Conservation (phyloP, 2,797 vertebrate genomes). For the Aeoliscus strigatus region DNA sequence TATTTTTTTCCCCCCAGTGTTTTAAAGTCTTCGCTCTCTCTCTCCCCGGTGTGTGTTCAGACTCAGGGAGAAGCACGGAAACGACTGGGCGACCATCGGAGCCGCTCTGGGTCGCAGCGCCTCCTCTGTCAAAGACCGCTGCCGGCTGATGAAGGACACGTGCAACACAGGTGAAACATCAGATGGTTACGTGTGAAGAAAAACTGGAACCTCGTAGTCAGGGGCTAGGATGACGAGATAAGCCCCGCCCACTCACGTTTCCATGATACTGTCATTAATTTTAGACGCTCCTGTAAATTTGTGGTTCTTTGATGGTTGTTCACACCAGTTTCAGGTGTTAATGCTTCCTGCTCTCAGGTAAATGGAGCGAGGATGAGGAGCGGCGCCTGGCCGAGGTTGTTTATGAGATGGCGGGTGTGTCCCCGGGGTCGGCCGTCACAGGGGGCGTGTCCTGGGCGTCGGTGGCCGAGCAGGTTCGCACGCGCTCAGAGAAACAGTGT, state of each 20-base stretch:
- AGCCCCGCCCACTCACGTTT: too few relatives aligned
- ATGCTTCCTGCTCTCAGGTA: conserved; percentile 76
- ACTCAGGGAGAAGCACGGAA: conserved; percentile 89
- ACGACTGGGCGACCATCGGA: conserved; percentile 98
- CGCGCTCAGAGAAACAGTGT: conserved; percentile 97
- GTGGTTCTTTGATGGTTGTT: too few relatives aligned
- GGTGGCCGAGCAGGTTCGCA: conserved; percentile 90
- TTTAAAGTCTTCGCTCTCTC: too few relatives aligned
- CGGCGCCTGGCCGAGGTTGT: conserved; percentile 90
- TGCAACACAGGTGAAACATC: conserved; percentile 91
- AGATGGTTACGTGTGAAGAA: too few relatives aligned
- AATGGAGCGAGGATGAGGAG: conserved; percentile 98
- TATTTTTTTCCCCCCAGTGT: too few relatives aligned
- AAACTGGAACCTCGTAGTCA: too few relatives aligned
- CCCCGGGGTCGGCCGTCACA: conserved; percentile 90
- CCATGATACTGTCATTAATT: too few relatives aligned
- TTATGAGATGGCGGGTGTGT: conserved; percentile 91
- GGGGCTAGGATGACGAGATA: too few relatives aligned
- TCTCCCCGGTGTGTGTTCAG: conserved; percentile 66
- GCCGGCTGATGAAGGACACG: conserved; percentile 96
- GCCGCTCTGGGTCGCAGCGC: conserved; percentile 93
- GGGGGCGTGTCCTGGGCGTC: conserved; percentile 96
- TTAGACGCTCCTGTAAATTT: too few relatives aligned
- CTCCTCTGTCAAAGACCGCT: conserved; percentile 97
- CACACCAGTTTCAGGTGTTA: too few relatives aligned